Conservation (phyloP, 2,113 vertebrate species). For the Petroica traversi region DNA sequence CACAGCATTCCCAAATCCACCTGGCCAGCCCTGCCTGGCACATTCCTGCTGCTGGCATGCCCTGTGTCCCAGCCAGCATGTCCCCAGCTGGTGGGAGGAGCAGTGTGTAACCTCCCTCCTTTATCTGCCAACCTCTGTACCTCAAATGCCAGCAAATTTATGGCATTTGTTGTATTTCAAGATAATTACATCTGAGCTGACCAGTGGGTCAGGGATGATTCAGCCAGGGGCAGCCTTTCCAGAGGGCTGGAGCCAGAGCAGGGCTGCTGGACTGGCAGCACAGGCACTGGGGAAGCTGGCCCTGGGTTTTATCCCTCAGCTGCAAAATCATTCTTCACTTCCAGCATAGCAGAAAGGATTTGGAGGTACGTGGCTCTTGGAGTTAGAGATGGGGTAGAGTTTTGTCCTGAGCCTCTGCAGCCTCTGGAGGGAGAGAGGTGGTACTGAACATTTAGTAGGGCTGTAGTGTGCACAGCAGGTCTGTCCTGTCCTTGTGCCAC, state of each 20-base stretch:
- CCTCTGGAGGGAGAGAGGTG: neutral
- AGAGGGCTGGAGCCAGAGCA: neutral
- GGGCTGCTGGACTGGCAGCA: neutral
- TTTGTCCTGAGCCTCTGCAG: neutral
- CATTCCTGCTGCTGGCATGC: rapidly evolving
- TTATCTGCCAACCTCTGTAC: neutral
- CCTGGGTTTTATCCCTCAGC: neutral
- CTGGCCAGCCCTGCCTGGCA: neutral
- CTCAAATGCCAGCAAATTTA: neutral
- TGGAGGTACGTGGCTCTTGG: neutral
- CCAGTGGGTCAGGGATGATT: neutral
- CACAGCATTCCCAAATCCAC: neutral
- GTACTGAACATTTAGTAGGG: neutral
- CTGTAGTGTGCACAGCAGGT: neutral
- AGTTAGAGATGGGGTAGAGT: neutral
- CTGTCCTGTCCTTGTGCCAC: neutral
- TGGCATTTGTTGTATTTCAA: neutral
- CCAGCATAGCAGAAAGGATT: neutral
- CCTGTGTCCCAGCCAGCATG: rapidly evolving
- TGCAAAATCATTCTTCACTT: neutral
- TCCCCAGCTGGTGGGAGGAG: neutral
- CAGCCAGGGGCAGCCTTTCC: neutral
- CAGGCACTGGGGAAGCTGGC: neutral
- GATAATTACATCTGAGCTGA: neutral
- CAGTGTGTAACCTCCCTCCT: neutral